Base-by-base conservation (phyloP, 2,113 vertebrate genomes). In the Thalassoma bifasciatum region DNA sequence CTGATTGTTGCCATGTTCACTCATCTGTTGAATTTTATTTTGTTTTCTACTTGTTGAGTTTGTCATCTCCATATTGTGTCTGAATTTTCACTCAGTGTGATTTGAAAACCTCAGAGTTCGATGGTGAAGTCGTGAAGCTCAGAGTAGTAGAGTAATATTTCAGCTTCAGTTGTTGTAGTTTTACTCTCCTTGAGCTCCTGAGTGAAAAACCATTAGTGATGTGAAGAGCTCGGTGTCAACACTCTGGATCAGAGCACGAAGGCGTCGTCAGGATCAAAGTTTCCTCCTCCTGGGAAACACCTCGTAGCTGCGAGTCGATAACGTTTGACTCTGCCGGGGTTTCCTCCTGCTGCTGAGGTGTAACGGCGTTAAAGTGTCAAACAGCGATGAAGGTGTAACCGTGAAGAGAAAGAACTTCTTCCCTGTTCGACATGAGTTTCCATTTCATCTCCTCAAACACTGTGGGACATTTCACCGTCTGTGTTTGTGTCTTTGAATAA, bases 401-500 rank as follows among this genome's bases (percentile, higher is more conserved):
- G 30, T 23, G 42, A 66, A 52, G 53, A 50, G 50, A 62, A 38
- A 47, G 10, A 72, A 38, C 30, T 26, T 14, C 37, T 8, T 53
- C 60, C 46, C 13, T 83, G 79, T 83, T 82, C 44, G 24, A 60
- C 83, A 75, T 22, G 0, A 59, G 68, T 56, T 65, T 66, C 14
- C n/a, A 38, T 80, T 82, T 80, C 63, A 80, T 80, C 69, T 80
- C 57, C 51, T 19, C 3, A 50, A 69, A 57, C 67, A 38, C 65
- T 0, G 14, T 12, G 79, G 38, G 67, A 81, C 70, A 22, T 19
- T 72, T 77, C 66, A 7, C 64, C 77, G 57, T 81, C 79, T 89
- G 89, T 57, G 77, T 72, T 37, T 67, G 70, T 49, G 57, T 17
- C 1, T 47, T 13, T 85, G n/a, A 87, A 86, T 91, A 84, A 86